Base-by-base conservation (phyloP, 2,113 vertebrate species). In the Dromaius novaehollandiae region DNA sequence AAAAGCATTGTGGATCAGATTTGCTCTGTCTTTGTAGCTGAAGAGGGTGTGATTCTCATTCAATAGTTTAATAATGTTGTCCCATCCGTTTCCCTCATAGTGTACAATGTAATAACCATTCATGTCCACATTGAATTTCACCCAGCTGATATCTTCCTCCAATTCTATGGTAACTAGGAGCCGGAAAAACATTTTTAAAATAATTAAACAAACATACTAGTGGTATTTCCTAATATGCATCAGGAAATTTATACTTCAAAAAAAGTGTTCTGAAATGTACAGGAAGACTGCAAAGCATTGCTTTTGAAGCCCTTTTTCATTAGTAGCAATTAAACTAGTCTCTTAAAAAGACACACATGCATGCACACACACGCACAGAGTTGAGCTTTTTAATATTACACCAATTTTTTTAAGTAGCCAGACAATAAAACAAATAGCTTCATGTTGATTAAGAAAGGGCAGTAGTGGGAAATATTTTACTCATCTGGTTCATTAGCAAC, bases 51-150 rank as follows among this genome's bases (percentile, higher is more conserved):
- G 98, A 94, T 98, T 98, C 94, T 98, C 94, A 77, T 95, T 97
- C 81, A 99, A 83, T 34, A 98, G 95, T 68, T 69, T 66, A 74
- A 95, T 97, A 36, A 98, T 94, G 65, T 96, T 80, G 30, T 98
- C 97, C 98, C 98, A 98, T 70, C 98, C 98, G 18, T 75, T 89
- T 8, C 97, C 98, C 80, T 98, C 97, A n/a, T 98, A 98, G 90
- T 98, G 98, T 81, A 98, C 97, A 30, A 98, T 95, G 71, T 98
- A 99, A 93, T 98, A 99, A 44, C 98, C 98, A 28, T 97, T 98
- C 97, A 98, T 98, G 88, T 99, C 97, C 44, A 96, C 95, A 51
- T 98, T 99, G 79, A 99, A 97, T 97, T 99, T 99, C 66, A 98
- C 97, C 98, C 98, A 99, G 55, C 80, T 93, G 44, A 96, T 95